Conservation (phyloP, 2,797 vertebrate species). For the Morelia viridis region DNA sequence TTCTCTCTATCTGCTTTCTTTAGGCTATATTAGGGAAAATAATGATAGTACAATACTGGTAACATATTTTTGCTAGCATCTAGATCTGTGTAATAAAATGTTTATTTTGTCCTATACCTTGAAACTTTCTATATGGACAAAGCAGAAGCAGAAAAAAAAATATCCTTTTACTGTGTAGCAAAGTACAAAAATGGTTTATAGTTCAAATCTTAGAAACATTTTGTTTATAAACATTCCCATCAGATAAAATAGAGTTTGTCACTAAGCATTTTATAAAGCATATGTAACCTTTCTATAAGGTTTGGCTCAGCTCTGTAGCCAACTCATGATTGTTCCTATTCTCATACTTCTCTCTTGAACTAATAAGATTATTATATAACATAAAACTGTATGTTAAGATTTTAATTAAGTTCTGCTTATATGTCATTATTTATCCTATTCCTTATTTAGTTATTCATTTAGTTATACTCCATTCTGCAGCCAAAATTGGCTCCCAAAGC, state of each 20-base stretch:
- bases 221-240: constrained; percentile 62
- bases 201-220: constrained; percentile 53
- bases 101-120: not conserved
- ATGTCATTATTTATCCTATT: constrained; percentile 43
- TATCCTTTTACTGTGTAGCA: constrained; percentile 31
- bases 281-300: not conserved
- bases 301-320: not conserved
- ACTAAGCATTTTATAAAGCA: not conserved
- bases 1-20: not conserved
- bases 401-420: constrained; percentile 60
- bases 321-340: not conserved
- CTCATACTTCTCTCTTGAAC: constrained; percentile 26
- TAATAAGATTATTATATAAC: constrained; percentile 43
- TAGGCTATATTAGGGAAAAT: not conserved
- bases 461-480: not conserved
- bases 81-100: not conserved
- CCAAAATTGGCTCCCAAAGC: not conserved
- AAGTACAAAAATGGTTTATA: constrained; percentile 38
- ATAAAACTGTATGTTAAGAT: constrained; percentile 58
- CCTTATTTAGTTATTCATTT: constrained; percentile 29
- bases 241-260: constrained; percentile 31
- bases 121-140: constrained; percentile 26
- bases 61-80: not conserved
- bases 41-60: not conserved
- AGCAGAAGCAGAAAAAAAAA: constrained; percentile 23